Evolutionary conservation across 2,797 vertebrate genomes (phyloP), one percentile per base, ranked within the genome.

Genomic region (Xyrichtys novacula): DNA sequence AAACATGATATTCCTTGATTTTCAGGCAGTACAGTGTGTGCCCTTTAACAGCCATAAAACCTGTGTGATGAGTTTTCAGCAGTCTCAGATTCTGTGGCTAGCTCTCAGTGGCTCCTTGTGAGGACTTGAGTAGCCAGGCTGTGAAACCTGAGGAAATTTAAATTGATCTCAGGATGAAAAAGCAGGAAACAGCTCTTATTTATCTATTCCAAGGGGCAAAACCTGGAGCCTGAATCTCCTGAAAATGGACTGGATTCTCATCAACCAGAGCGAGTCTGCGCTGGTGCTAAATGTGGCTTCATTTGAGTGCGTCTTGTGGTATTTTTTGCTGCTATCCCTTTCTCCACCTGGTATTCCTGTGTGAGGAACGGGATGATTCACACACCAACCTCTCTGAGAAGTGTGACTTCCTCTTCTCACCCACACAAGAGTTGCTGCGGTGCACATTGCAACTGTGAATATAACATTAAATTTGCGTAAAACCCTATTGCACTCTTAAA

Each of bases 321-420:
- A 70, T 83, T 83, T 23, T 89, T 53, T 23, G 66, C 63, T 69
- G 74, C 76, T 78, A 67, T 78, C 59, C 50, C n/a, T 79, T 77
- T 74, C 80, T 88, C 76, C 80, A 91, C 81, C 87, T 86, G 81
- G 76, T 87, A 74, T 89, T 84, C 78, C 71, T 62, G 73, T 82
- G 86, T 66, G 81, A 83, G 72, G 74, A 81, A 65, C 66, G 83
- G 74, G 80, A 77, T 90, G 89, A 91, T 88, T 90, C 86, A 91
- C 84, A 68, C 85, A 85, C 73, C 84, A 87, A 44, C 81, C 84
- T 83, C 84, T 85, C 78, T 56, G 78, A 72, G 73, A 61, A 88
- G 88, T 89, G 92, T 82, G 89, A 91, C 89, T 92, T 92, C 88
- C 89, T 86, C 81, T 90, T 89, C 67, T 78, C 88, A 67, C 91